Percentiles rank a stretch among this genome's conserved stretches.
Evolutionary conservation across 2,888 invertebrate genomes (phyloP).

Genomic region (Rhimphoctona megacephalus): DNA sequence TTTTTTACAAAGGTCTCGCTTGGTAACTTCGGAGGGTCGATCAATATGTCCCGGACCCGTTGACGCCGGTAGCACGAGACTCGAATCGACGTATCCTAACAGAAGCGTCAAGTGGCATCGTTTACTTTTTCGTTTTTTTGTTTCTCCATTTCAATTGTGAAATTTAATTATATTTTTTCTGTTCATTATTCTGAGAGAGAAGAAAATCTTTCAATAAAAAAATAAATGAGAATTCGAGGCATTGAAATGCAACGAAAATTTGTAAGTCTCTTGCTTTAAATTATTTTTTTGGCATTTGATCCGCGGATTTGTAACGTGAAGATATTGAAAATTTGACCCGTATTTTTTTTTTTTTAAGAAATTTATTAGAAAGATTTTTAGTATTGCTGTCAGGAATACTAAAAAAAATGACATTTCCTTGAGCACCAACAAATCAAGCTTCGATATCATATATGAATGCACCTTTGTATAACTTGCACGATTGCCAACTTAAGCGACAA

Average conservation of each 20-base stretch:
- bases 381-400: no score
- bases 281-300: background rate
- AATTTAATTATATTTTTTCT: slow-evolving; percentile 35
- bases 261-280: background rate
- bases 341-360: background rate
- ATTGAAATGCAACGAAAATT: slow-evolving; percentile 1
- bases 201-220: slow-evolving; percentile 78
- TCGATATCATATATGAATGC: background rate
- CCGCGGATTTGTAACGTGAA: background rate
- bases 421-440: background rate
- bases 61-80: slow-evolving; percentile 63
- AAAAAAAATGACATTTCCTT: background rate
- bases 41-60: slow-evolving; percentile 69
- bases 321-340: background rate
- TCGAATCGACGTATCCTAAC: slow-evolving; percentile 44
- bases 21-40: slow-evolving; percentile 49
- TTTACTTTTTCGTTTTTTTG: background rate
- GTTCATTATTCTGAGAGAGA: slow-evolving; percentile 65
- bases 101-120: slow-evolving; percentile 25
- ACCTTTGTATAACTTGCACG: background rate
- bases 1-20: slow-evolving; percentile 38
- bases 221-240: slow-evolving; percentile 69
- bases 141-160: background rate
- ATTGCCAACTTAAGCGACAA: background rate
- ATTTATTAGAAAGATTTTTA: no score